phyloP scores from a whole-genome alignment of 1,140 invertebrate genomes.

The Drosophila parabipectinata region DNA sequence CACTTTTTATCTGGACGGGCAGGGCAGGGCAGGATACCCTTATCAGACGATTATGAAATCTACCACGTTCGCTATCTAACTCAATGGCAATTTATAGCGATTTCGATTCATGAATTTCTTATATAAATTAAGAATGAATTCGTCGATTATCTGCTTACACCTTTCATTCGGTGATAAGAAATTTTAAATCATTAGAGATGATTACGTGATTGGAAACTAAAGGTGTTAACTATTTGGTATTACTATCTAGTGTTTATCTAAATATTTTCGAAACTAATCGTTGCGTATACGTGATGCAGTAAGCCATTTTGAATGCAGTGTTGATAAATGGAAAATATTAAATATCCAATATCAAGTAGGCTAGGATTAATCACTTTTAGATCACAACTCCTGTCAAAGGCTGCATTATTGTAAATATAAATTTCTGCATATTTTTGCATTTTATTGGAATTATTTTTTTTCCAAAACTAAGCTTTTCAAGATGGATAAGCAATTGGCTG shows the following conservation, averaged over 20 bases:
- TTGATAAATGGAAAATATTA: no score
- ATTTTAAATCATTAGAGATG: slow-evolving; percentile 10
- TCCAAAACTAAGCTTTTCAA: no score
- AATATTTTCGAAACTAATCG: no score
- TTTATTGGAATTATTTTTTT: not conserved
- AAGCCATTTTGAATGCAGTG: not conserved
- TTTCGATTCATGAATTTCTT: slow-evolving; percentile 28
- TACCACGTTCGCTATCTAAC: slow-evolving; percentile 8
- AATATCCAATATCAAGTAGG: not conserved
- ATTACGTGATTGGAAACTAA: slow-evolving; percentile 10
- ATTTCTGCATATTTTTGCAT: not conserved
- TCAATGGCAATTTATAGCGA: slow-evolving; percentile 20
- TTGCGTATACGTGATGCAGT: not conserved
- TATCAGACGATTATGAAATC: slow-evolving; percentile 34
- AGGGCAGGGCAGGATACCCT: slow-evolving; percentile 16
- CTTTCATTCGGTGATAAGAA: slow-evolving; percentile 41
- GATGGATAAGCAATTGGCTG: no score
- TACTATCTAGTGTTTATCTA: not conserved
- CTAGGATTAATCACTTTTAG: not conserved
- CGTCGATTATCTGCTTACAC: slow-evolving; percentile 1
- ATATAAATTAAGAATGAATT: slow-evolving; percentile 51
- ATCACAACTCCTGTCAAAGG: not conserved
- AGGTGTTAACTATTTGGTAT: not conserved
- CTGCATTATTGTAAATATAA: not conserved
- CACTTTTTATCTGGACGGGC: slow-evolving; percentile 6